Percentiles rank a stretch among this genome's conserved stretches.
phyloP scores from a whole-genome alignment of 2,113 vertebrate genomes.

The Aleadryas rufinucha region DNA sequence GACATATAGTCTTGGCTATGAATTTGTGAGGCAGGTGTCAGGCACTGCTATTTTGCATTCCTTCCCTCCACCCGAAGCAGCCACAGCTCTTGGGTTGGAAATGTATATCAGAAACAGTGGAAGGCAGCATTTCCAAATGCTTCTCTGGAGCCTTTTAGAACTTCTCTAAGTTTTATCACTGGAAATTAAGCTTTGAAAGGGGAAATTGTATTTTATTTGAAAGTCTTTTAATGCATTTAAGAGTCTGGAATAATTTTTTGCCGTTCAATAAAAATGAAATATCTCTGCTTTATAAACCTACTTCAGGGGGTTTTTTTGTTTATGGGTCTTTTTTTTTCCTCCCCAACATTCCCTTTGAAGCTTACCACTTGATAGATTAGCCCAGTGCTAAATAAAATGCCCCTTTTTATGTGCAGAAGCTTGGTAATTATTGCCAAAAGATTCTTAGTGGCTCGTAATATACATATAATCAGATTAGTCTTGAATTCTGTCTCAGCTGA shows the following conservation, averaged over 20 bases:
- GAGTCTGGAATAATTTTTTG: conserved; percentile 51
- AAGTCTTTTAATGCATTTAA: conserved; percentile 26
- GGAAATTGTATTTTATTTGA: conserved; percentile 42
- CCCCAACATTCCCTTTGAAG: conserved; percentile 74
- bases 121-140: background rate
- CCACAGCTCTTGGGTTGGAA: background rate
- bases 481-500: conserved; percentile 77
- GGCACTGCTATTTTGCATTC: background rate
- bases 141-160: background rate
- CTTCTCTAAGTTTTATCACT: background rate
- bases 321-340: background rate
- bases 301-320: conserved; percentile 28
- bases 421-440: conserved; percentile 94
- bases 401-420: conserved; percentile 84
- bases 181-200: background rate
- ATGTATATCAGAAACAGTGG: background rate
- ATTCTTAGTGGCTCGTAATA: conserved; percentile 88
- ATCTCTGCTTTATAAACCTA: conserved; percentile 47
- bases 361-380: conserved; percentile 87
- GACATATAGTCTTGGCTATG: background rate
- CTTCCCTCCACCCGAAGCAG: background rate
- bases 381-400: conserved; percentile 84
- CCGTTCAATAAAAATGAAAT: conserved; percentile 31
- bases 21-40: background rate
- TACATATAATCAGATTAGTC: conserved; percentile 93